phyloP scores from a whole-genome alignment of 2,113 vertebrate species.

The Colius striatus region DNA sequence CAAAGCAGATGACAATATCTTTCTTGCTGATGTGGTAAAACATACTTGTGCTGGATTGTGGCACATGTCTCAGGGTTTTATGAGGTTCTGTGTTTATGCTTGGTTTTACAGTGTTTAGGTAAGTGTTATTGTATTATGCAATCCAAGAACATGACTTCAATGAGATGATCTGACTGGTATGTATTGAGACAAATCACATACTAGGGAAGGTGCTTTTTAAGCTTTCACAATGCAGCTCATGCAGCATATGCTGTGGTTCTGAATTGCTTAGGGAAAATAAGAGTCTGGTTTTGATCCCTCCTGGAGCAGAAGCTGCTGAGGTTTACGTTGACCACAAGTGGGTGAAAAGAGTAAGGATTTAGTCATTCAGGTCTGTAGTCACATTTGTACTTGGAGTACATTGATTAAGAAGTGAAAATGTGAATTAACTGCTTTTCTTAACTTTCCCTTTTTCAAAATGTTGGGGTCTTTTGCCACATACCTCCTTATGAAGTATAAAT shows the following conservation, averaged over 20 bases:
- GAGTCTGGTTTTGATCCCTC: background rate
- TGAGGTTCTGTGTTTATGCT: background rate
- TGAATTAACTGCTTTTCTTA: background rate
- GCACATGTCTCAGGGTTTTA: background rate
- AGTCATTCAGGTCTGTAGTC: background rate
- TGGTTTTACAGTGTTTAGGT: conserved; percentile 21
- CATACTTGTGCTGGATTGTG: background rate
- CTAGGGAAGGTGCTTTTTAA: background rate
- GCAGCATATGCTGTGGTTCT: background rate
- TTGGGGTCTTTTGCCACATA: background rate
- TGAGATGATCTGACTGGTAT: background rate
- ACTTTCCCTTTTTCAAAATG: background rate
- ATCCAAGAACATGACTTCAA: conserved; percentile 8
- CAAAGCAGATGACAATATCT: background rate
- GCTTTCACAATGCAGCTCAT: background rate
- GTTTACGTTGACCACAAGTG: background rate
- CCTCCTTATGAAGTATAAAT: background rate
- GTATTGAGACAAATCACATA: background rate
- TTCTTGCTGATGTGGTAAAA: background rate
- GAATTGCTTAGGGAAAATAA: background rate
- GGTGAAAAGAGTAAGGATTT: background rate
- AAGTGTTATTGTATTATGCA: background rate
- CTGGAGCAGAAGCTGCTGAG: background rate
- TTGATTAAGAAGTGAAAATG: background rate
- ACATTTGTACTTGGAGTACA: background rate